Evolutionary conservation across 1,140 invertebrate species (phyloP).

Genomic region (Nylanderia fulva): DNA sequence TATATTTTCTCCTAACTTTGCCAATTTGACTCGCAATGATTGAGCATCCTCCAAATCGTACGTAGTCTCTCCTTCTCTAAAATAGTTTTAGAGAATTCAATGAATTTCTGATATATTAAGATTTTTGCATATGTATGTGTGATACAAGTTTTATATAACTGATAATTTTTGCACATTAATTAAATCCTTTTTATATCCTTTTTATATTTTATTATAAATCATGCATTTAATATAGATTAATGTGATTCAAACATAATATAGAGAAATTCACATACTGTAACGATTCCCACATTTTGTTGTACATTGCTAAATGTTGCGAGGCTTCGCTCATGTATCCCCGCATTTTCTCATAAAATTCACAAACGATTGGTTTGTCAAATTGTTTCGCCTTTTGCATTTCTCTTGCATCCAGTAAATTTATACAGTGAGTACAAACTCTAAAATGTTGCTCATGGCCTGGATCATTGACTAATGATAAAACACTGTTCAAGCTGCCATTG

Average conservation of each 20-base stretch:
- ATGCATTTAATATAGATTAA: constrained; percentile 21
- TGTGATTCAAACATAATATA: background rate
- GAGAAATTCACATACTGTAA: constrained; percentile 85
- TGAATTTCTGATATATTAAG: no score
- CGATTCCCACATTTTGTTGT: constrained; percentile 93
- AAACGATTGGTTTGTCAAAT: constrained; percentile 92
- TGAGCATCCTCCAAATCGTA: constrained; percentile 94
- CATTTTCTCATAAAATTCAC: constrained; percentile 94
- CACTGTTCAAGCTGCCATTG: constrained; percentile 84
- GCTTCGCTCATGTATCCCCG: constrained; percentile 91
- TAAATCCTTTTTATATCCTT: background rate
- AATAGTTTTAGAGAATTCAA: constrained; percentile 50
- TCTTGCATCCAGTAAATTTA: constrained; percentile 92
- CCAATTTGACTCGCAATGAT: constrained; percentile 92
- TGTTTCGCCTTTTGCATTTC: constrained; percentile 93
- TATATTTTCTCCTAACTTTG: constrained; percentile 94
- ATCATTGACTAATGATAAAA: constrained; percentile 85
- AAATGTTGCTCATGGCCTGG: constrained; percentile 89
- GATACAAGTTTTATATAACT: constrained; percentile 30
- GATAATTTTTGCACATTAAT: background rate
- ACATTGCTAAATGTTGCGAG: constrained; percentile 91
- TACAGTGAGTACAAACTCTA: constrained; percentile 94
- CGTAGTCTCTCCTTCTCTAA: constrained; percentile 94
- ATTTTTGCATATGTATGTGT: no score
- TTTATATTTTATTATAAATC: background rate